A percentile compares a stretch with the other conserved stretches of the same genome.
These are phyloP conservation scores for Opisthograptis luteolata DNA, from an alignment of 2,888 invertebrate genomes.

Conservation along the genomic window DNA sequence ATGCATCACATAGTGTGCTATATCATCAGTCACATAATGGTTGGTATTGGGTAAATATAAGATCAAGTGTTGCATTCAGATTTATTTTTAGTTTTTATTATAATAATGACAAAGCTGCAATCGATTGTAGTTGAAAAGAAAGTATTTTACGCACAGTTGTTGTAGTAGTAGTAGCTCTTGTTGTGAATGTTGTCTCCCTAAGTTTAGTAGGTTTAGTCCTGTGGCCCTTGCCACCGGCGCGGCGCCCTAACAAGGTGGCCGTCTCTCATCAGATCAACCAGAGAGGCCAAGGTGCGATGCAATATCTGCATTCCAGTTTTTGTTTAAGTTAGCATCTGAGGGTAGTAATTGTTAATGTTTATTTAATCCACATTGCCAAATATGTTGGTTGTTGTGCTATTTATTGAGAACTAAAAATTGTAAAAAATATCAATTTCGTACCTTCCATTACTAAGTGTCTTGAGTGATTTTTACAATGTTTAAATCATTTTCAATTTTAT, in stretches of 20 bases:
- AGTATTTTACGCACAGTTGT: constrained; percentile 78
- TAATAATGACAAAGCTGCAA: constrained; percentile 74
- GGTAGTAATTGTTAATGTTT: constrained; percentile 76
- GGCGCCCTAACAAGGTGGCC: not conserved
- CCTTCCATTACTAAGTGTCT: constrained; percentile 79
- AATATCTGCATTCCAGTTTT: constrained; percentile 84
- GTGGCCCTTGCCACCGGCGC: constrained; percentile 40
- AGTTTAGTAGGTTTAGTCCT: constrained; percentile 46
- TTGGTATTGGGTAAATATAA: constrained; percentile 76
- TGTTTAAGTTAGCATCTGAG: constrained; percentile 75
- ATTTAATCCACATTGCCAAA: constrained; percentile 81
- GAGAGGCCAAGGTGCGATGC: constrained; percentile 78
- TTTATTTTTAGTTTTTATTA: constrained; percentile 74
- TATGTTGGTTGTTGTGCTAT: constrained; percentile 82
- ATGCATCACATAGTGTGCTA: constrained; percentile 68
- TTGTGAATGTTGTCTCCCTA: constrained; percentile 64
- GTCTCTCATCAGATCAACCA: constrained; percentile 29
- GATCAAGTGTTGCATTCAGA: constrained; percentile 80
- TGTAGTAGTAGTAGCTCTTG: constrained; percentile 61
- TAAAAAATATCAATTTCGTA: constrained; percentile 78
- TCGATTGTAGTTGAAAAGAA: constrained; percentile 78
- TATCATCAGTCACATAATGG: constrained; percentile 76
- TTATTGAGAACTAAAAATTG: constrained; percentile 65
- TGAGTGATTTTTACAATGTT: constrained; percentile 77
- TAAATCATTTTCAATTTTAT: constrained; percentile 82